phyloP scores from a whole-genome alignment of 1,140 invertebrate genomes.

The Teleogryllus occipitalis region DNA sequence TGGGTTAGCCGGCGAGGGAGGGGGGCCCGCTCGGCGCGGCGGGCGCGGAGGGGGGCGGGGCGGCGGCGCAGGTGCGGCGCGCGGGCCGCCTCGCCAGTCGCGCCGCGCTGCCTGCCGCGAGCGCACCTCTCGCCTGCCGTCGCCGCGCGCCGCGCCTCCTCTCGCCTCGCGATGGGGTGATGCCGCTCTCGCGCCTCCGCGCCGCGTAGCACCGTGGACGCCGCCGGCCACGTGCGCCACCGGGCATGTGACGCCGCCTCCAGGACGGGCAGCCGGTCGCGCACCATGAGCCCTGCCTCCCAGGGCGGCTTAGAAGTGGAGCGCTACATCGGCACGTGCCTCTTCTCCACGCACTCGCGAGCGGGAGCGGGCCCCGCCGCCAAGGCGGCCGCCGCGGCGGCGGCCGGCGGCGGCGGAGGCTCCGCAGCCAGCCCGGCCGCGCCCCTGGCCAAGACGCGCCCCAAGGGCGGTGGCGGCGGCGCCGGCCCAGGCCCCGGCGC shows the following conservation, averaged over 20 bases:
- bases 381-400: no score
- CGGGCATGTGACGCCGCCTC: not conserved
- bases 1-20: conserved; percentile 1
- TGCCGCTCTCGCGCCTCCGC: no score
- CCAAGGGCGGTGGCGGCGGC: no score
- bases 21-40: not conserved
- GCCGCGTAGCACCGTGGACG: not conserved
- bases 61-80: not conserved
- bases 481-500: no score
- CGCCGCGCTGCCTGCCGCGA: no score
- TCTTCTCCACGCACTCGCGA: conserved; percentile 26
- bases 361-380: no score
- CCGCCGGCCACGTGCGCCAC: not conserved
- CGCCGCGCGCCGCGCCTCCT: no score
- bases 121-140: no score
- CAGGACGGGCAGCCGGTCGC: not conserved
- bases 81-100: not conserved
- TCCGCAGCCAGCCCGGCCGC: no score
- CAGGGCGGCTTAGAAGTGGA: conserved; percentile 50
- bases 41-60: conserved; percentile 15
- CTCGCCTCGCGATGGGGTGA: no score
- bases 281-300: conserved; percentile 50
- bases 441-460: not conserved
- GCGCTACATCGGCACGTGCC: conserved; percentile 54
- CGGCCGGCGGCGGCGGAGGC: no score